Base-by-base conservation (phyloP, 1,140 invertebrate genomes). In the Pissodes strobi region DNA sequence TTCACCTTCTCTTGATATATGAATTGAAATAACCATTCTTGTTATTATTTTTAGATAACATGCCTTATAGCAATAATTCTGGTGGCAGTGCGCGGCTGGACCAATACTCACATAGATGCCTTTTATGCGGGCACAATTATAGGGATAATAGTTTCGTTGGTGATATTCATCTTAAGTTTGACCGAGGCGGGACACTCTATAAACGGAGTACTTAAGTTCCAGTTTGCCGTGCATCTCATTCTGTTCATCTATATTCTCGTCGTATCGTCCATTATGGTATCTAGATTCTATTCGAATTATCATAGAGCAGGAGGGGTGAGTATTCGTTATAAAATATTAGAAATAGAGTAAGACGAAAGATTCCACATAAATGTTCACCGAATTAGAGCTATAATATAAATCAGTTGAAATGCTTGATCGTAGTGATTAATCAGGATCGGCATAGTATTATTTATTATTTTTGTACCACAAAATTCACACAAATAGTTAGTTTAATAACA, bases 241-340 rank as follows among this genome's bases (percentile, higher is more conserved):
- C 25, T 60, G 12, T 66, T 68, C 53, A 13, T 68, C n/a, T 68
- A 61, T 38, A 23, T 66, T 15, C 18, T 68, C 8, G 41, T 68
- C 13, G 57, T 66, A 8, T 66, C 61, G 0, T 38, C 67, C 1
- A 38, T 68, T 13, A 23, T 68, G 13, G 10, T 57, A 5, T 27
- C 56, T 2, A 34, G 41, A 41, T 12, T 45, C n/a, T 59, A 55
- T 17, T 13, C 15, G 8, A 30, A 51, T n/a, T 15, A 8, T 21
- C 21, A 60, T 43, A 66, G 17, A 59, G 67, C 57, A 34, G 63
- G 30, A 49, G 62, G 57, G 62, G 67, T 68, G 62, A 67, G 60
- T n/a, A n/a, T n/a, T n/a, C n/a, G n/a, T n/a, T n/a, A n/a, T n/a
- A n/a, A n/a, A n/a, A n/a, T n/a, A n/a, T n/a, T n/a, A n/a, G n/a